Conservation (phyloP, 2,113 vertebrate genomes). For the Hyaena hyaena region DNA sequence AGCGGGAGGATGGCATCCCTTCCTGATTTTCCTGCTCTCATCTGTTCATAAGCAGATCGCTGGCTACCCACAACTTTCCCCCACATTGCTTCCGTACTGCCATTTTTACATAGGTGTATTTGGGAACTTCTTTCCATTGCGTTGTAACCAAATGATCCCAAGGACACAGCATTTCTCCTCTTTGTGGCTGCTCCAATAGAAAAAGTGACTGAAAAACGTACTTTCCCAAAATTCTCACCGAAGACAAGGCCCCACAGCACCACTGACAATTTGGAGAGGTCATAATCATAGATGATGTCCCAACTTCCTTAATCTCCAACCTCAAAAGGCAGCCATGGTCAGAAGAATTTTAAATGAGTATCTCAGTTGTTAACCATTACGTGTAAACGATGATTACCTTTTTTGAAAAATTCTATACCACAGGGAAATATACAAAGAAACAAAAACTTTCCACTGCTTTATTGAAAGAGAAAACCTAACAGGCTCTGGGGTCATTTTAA, state of each 20-base stretch:
- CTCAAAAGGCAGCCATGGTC: not conserved
- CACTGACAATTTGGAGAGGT: not conserved
- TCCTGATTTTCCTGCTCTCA: not conserved
- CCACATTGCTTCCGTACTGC: not conserved
- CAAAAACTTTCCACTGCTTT: not conserved
- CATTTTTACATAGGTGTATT: not conserved
- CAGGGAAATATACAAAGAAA: not conserved
- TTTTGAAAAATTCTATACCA: not conserved
- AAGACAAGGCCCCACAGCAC: not conserved
- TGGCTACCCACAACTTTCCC: fast-evolving
- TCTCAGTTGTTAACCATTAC: not conserved
- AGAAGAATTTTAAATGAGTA: slow-evolving; percentile 2
- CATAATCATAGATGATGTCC: not conserved
- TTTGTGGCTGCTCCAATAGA: not conserved
- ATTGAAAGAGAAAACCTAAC: not conserved
- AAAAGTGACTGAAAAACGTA: not conserved
- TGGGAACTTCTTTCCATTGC: not conserved
- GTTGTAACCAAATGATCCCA: not conserved
- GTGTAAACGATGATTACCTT: not conserved
- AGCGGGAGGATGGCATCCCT: fast-evolving
- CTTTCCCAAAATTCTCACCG: not conserved
- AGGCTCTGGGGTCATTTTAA: not conserved
- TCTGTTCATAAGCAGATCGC: not conserved
- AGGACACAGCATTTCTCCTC: not conserved
- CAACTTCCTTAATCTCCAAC: not conserved